phyloP scores from a whole-genome alignment of 2,113 vertebrate species.

The Melanostigma gelatinosum region DNA sequence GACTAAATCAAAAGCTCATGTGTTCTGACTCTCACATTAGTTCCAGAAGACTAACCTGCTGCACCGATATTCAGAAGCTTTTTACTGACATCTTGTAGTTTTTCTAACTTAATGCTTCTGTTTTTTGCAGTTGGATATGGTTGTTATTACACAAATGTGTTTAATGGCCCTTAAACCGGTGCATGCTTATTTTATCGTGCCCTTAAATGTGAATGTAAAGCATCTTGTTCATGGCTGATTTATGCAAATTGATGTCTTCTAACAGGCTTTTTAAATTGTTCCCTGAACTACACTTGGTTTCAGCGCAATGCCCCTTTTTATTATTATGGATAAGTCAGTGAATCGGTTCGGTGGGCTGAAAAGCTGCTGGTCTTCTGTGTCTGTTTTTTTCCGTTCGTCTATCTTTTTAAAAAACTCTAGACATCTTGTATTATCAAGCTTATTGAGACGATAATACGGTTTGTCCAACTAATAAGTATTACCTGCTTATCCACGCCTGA shows the following conservation, averaged over 20 bases:
- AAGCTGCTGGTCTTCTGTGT: neutral
- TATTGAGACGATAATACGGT: neutral
- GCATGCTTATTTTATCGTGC: constrained; percentile 16
- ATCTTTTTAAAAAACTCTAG: neutral
- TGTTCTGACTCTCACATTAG: constrained; percentile 10
- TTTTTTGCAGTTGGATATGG: constrained; percentile 5
- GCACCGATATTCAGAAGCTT: neutral
- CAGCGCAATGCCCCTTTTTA: neutral
- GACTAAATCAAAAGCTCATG: neutral
- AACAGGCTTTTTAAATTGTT: neutral
- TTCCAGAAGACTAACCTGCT: constrained; percentile 1
- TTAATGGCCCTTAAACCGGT: neutral
- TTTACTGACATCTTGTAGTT: neutral
- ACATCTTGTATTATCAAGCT: neutral
- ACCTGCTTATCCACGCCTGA: neutral
- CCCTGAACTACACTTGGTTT: constrained; percentile 43
- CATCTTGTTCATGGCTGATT: constrained; percentile 15
- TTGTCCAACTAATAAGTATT: neutral
- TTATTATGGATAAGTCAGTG: neutral
- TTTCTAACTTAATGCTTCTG: neutral
- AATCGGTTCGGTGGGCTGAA: neutral
- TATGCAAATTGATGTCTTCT: constrained; percentile 13
- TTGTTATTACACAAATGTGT: neutral
- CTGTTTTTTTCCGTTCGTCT: neutral
- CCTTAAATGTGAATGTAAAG: constrained; percentile 12